Conservation (phyloP, 2,797 vertebrate species). For the Pogonophryne albipinna region DNA sequence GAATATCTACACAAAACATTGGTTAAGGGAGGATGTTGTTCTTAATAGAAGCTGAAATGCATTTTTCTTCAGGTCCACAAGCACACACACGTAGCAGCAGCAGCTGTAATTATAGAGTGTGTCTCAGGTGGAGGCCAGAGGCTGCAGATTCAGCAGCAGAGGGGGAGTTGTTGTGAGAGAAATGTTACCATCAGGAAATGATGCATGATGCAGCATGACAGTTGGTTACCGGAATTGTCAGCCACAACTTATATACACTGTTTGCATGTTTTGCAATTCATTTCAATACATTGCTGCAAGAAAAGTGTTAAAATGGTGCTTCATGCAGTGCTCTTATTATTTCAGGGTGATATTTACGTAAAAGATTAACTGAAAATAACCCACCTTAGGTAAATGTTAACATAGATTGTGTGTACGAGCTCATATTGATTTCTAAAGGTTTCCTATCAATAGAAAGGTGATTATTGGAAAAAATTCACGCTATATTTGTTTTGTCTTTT, state of each 20-base stretch:
- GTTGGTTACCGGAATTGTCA: slow-evolving; percentile 49
- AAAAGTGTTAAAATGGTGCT: neutral
- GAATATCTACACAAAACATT: neutral
- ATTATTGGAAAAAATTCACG: neutral
- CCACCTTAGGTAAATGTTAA: slow-evolving; percentile 26
- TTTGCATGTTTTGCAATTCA: neutral
- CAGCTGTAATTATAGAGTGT: slow-evolving; percentile 36
- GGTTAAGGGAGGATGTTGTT: neutral
- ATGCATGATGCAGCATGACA: neutral
- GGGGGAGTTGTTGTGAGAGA: neutral
- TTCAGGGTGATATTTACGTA: slow-evolving; percentile 5
- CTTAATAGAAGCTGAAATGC: neutral
- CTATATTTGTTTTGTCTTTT: neutral
- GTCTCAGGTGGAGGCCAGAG: slow-evolving; percentile 12
- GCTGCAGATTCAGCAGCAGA: slow-evolving; percentile 6
- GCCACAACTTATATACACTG: neutral
- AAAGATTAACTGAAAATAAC: neutral
- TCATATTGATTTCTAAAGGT: neutral
- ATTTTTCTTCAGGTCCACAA: neutral
- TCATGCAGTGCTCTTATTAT: rapidly evolving
- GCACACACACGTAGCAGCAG: neutral
- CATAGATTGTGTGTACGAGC: neutral
- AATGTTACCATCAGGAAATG: slow-evolving; percentile 46
- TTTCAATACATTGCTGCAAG: neutral
- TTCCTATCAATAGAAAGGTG: neutral